phyloP scores from a whole-genome alignment of 23 tunicate genomes.

The Styela plicata region DNA sequence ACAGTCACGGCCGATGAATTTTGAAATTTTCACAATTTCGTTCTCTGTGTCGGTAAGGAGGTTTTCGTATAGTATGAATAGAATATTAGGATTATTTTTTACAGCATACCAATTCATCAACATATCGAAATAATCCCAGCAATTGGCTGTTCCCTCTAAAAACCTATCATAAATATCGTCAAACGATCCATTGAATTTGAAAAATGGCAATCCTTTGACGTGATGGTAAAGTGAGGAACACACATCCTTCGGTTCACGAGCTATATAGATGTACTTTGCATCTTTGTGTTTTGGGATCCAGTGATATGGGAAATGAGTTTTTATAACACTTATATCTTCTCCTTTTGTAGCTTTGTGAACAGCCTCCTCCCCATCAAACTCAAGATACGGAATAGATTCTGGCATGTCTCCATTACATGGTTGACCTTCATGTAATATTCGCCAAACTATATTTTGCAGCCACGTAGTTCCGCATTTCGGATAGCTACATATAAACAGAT shows the following conservation, averaged over 20 bases:
- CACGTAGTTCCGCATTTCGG: conserved; percentile 73
- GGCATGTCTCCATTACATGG: conserved; percentile 12
- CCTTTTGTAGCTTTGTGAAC: background rate
- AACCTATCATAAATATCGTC: conserved; percentile 33
- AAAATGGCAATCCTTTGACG: conserved; percentile 25
- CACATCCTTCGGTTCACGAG: conserved; percentile 68
- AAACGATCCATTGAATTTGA: conserved; percentile 9
- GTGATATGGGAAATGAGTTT: conserved; percentile 27
- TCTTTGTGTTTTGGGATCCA: conserved; percentile 31
- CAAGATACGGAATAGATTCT: conserved; percentile 59
- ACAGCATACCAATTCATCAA: conserved; percentile 34
- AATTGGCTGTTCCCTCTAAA: conserved; percentile 24
- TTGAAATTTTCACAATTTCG: conserved; percentile 36
- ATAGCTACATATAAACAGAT: conserved; percentile 54
- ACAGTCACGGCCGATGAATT: conserved; percentile 43
- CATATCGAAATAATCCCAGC: conserved; percentile 34
- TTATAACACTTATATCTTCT: background rate
- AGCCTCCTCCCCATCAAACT: conserved; percentile 53
- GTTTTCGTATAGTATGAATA: conserved; percentile 54
- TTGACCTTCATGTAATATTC: conserved; percentile 45
- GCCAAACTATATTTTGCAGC: conserved; percentile 73
- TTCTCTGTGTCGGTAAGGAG: conserved; percentile 16
- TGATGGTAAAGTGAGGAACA: conserved; percentile 42
- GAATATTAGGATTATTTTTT: conserved; percentile 30
- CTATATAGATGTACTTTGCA: conserved; percentile 48